Evolutionary conservation across 2,797 vertebrate genomes (phyloP).

Genomic region (Anabacerthia variegaticeps): DNA sequence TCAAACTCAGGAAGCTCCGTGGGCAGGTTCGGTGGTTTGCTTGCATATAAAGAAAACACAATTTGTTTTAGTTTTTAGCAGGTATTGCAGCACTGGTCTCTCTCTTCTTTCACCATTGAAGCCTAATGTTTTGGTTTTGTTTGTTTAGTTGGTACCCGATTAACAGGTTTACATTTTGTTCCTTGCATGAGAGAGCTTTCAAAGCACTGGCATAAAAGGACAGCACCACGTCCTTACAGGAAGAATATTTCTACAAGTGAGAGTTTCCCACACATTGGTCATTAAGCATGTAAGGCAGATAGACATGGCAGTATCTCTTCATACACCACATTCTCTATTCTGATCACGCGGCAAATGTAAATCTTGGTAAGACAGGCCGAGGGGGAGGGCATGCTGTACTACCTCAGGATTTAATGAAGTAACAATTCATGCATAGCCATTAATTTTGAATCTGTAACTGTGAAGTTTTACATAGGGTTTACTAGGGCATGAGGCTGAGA

Average conservation of each 20-base stretch:
- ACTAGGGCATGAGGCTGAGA: neutral
- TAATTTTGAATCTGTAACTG: neutral
- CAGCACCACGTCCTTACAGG: accelerated
- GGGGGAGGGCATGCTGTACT: neutral
- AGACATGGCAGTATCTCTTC: neutral
- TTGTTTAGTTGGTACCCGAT: neutral
- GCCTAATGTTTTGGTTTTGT: neutral
- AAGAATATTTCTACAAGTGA: neutral
- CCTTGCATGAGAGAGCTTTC: neutral
- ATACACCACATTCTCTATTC: neutral
- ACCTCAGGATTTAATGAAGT: neutral
- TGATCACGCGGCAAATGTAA: neutral
- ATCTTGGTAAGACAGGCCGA: neutral
- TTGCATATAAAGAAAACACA: neutral
- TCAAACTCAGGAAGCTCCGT: neutral
- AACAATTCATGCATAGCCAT: neutral
- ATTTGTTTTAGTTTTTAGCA: neutral
- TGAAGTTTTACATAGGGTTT: neutral
- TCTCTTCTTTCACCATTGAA: neutral
- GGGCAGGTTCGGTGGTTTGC: neutral
- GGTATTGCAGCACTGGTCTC: neutral
- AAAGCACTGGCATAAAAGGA: neutral
- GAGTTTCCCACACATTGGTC: neutral
- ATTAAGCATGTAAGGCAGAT: neutral
- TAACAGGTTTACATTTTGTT: neutral